Conservation (phyloP, 1,140 invertebrate species). For the Campoletis sonorensis region DNA sequence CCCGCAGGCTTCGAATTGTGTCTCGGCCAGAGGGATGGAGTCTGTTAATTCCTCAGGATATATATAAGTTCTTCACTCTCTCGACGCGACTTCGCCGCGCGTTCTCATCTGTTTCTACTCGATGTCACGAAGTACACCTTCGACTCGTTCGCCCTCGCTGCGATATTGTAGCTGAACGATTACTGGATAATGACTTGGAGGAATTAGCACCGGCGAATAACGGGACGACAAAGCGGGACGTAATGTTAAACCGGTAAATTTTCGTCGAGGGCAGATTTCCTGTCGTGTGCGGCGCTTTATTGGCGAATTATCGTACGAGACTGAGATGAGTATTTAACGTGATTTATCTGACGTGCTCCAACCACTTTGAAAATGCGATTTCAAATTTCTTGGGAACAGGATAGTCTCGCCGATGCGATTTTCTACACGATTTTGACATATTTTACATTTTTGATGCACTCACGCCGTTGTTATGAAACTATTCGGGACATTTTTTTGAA, state of each 20-base stretch:
- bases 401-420: too few species aligned
- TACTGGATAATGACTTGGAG: slow-evolving; percentile 15
- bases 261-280: neutral
- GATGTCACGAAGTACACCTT: neutral
- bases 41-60: slow-evolving; percentile 32
- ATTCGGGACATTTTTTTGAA: too few species aligned
- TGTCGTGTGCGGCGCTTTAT: neutral
- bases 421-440: too few species aligned
- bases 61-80: slow-evolving; percentile 23
- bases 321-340: neutral
- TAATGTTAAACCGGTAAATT: slow-evolving; percentile 4
- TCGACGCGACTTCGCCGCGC: slow-evolving; percentile 11
- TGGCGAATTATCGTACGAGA: neutral
- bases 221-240: neutral
- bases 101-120: slow-evolving; percentile 15
- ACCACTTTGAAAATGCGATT: neutral
- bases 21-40: slow-evolving; percentile 22
- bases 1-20: slow-evolving; percentile 20
- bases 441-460: too few species aligned
- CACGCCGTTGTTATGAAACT: too few species aligned
- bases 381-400: neutral
- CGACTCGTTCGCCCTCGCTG: neutral
- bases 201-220: slow-evolving; percentile 7
- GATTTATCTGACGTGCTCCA: neutral
- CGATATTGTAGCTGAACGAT: slow-evolving; percentile 21